phyloP scores from a whole-genome alignment of 2,797 vertebrate genomes.

The Phoxinus dragarum region DNA sequence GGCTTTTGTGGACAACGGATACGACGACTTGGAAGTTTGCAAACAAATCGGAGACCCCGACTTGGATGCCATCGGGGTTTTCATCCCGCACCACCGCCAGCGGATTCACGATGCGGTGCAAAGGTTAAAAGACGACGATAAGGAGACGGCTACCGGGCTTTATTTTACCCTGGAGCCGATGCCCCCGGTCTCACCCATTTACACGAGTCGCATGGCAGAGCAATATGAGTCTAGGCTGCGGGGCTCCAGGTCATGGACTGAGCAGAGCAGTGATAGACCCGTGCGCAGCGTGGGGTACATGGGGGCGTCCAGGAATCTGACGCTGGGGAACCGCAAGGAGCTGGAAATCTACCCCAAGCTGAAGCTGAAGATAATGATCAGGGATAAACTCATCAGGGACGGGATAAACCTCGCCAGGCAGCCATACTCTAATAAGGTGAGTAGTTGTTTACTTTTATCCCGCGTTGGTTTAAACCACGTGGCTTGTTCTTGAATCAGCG shows the following conservation, averaged over 20 bases:
- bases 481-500: neutral
- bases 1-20: conserved; percentile 96
- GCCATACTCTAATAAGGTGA: conserved; percentile 95
- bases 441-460: conserved; percentile 1
- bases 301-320: conserved; percentile 77
- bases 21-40: conserved; percentile 98
- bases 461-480: neutral
- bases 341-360: conserved; percentile 88
- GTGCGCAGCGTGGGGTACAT: conserved; percentile 71
- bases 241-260: conserved; percentile 83
- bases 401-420: conserved; percentile 90
- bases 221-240: conserved; percentile 78
- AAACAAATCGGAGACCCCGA: conserved; percentile 98
- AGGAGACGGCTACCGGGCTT: conserved; percentile 83
- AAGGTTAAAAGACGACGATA: conserved; percentile 90
- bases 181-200: conserved; percentile 72
- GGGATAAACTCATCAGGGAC: conserved; percentile 94
- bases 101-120: conserved; percentile 91
- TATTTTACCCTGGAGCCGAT: conserved; percentile 95
- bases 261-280: conserved; percentile 70
- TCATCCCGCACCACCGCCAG: conserved; percentile 88
- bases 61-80: conserved; percentile 96
- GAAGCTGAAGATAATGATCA: conserved; percentile 97
- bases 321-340: conserved; percentile 79
- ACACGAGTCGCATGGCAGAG: conserved; percentile 78